These are phyloP conservation scores for Mus musculus DNA, from an alignment of 2,113 vertebrate genomes.

Conservation along the genomic window DNA sequence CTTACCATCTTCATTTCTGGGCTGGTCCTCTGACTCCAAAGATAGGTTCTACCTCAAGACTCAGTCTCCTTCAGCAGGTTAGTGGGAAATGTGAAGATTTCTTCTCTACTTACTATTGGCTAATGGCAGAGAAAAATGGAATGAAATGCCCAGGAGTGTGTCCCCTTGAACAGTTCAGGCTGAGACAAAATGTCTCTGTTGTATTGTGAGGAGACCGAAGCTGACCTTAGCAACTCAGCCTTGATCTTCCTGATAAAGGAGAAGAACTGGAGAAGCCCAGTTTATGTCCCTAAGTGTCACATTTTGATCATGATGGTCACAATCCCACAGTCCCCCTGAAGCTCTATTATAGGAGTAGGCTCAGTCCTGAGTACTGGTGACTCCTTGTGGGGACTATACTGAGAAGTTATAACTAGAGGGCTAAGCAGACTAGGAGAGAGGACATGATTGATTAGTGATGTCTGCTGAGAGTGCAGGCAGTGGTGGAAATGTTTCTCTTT, in stretches of 20 bases:
- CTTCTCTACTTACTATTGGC: neutral
- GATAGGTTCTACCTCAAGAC: neutral
- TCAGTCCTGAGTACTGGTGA: neutral
- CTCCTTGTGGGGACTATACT: too few relatives aligned
- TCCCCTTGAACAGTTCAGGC: neutral
- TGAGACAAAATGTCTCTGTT: neutral
- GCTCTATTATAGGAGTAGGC: too few relatives aligned
- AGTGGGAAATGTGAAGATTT: neutral
- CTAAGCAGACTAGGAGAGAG: too few relatives aligned
- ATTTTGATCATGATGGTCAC: too few relatives aligned
- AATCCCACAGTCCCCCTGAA: fast-evolving
- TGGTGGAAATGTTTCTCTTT: neutral
- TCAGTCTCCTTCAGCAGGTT: neutral
- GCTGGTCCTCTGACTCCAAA: neutral
- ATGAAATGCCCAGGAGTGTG: fast-evolving
- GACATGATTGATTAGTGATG: neutral
- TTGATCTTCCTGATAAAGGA: neutral
- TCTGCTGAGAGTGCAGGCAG: neutral
- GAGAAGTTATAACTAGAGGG: neutral
- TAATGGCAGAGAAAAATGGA: neutral
- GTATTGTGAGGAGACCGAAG: neutral
- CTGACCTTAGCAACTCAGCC: neutral
- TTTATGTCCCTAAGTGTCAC: neutral
- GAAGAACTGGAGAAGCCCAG: neutral
- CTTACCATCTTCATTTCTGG: neutral